These are phyloP conservation scores for Morbakka virulenta DNA, from an alignment of 30 jellyfish, hydroid and myxozoan species.

Conservation along the genomic window DNA sequence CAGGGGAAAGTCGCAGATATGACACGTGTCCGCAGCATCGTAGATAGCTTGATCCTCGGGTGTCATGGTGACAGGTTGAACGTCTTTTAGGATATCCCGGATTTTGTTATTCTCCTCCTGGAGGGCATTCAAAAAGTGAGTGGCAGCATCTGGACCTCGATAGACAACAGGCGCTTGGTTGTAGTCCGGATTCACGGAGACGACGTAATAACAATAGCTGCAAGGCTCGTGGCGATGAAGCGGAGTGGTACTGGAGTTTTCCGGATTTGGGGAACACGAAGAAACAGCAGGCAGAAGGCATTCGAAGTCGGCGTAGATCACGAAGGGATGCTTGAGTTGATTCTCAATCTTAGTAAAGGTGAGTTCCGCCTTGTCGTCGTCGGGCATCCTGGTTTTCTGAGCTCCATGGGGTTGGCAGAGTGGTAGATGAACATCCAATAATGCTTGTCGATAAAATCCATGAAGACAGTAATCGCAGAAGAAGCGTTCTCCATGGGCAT, in stretches of 20 bases:
- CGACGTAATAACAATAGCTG: slow-evolving; percentile 37
- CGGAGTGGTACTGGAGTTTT: neutral
- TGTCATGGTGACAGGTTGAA: slow-evolving; percentile 27
- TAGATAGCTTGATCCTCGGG: slow-evolving; percentile 1
- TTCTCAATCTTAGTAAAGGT: neutral
- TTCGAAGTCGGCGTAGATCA: slow-evolving; percentile 53
- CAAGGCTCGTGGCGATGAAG: slow-evolving; percentile 27
- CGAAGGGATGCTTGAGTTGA: slow-evolving; percentile 20
- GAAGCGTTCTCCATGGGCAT: neutral
- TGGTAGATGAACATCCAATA: neutral
- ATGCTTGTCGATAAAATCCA: neutral
- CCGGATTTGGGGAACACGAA: neutral
- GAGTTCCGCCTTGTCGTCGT: neutral
- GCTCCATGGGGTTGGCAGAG: neutral
- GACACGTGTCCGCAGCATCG: neutral
- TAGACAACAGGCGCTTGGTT: slow-evolving; percentile 13
- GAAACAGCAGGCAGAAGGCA: neutral
- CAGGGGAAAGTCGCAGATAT: slow-evolving; percentile 28
- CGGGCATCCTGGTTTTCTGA: neutral
- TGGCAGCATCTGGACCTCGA: slow-evolving; percentile 50
- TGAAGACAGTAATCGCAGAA: neutral
- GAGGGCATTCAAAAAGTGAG: slow-evolving; percentile 10
- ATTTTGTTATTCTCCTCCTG: slow-evolving; percentile 20
- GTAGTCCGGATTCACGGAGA: slow-evolving; percentile 3
- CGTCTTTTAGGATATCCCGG: neutral